These are phyloP conservation scores for Lacanobia oleracea DNA, from an alignment of 2,888 invertebrate genomes.

Conservation along the genomic window DNA sequence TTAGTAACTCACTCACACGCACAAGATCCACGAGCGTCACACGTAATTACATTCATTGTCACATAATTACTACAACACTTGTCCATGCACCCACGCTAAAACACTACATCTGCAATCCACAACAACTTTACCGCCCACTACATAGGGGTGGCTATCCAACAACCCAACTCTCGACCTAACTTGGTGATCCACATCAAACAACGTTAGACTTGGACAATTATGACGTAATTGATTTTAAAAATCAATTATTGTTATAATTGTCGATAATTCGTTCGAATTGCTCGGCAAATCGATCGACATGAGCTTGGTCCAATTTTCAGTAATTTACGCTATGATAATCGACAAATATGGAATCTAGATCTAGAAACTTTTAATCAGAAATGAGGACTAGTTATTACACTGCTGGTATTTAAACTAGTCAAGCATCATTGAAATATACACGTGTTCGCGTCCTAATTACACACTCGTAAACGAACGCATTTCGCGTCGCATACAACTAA, in stretches of 20 bases:
- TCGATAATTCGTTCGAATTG: conserved; percentile 41
- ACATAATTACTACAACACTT: conserved; percentile 87
- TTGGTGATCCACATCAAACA: conserved; percentile 55
- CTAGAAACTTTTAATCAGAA: conserved; percentile 4
- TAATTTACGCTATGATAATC: conserved; percentile 23
- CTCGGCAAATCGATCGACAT: conserved; percentile 43
- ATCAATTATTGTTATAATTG: conserved; percentile 55
- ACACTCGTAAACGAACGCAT: conserved; percentile 12
- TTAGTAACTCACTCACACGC: conserved; percentile 79
- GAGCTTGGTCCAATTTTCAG: conserved; percentile 37
- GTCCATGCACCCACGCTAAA: conserved; percentile 84
- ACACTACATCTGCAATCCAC: conserved; percentile 66
- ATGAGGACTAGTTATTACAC: not conserved
- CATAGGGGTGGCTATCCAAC: conserved; percentile 65
- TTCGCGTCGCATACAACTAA: conserved; percentile 6
- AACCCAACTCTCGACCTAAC: conserved; percentile 1
- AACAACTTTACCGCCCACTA: conserved; percentile 65
- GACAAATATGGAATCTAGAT: conserved; percentile 10
- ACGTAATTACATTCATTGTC: conserved; percentile 88
- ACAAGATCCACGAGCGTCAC: conserved; percentile 71
- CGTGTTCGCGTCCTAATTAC: conserved; percentile 4
- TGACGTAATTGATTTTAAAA: conserved; percentile 63
- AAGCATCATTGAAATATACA: conserved; percentile 13
- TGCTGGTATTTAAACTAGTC: conserved; percentile 1
- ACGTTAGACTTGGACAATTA: conserved; percentile 66